phyloP scores from a whole-genome alignment of 2,888 invertebrate genomes.

The Ptychoptera contaminata region DNA sequence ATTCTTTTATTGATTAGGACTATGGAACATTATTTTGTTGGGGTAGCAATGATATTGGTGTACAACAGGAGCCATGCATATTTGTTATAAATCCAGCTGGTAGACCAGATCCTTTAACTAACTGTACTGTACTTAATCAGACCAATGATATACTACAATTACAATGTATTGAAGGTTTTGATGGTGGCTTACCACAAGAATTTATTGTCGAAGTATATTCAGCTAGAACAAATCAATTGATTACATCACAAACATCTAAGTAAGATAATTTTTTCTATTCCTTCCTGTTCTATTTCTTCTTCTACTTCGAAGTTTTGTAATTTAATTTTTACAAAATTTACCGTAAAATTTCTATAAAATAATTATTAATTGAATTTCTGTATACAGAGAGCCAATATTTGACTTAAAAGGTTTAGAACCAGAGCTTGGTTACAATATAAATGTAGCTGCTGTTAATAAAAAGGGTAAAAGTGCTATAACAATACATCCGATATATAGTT shows the following conservation, averaged over 20 bases:
- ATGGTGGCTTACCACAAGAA: conserved; percentile 40
- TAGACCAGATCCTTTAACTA: conserved; percentile 49
- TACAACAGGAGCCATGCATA: conserved; percentile 46
- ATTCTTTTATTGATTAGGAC: conserved; percentile 23
- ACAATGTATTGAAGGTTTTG: conserved; percentile 51
- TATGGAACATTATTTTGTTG: conserved; percentile 50
- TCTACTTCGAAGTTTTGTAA: background rate
- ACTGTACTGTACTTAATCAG: conserved; percentile 51
- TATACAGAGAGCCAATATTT: conserved; percentile 6
- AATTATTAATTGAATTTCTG: background rate
- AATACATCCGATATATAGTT: conserved; percentile 6
- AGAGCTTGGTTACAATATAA: conserved; percentile 8
- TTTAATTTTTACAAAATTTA: too few species aligned
- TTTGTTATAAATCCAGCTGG: conserved; percentile 51
- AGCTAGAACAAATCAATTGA: conserved; percentile 1
- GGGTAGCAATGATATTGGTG: conserved; percentile 46
- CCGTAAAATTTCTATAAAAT: background rate
- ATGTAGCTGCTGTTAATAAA: conserved; percentile 7
- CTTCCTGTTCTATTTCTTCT: too few species aligned
- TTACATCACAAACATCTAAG: background rate
- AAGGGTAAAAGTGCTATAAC: conserved; percentile 7
- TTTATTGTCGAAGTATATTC: conserved; percentile 3
- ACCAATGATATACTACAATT: conserved; percentile 48
- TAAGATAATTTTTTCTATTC: conserved; percentile 5
- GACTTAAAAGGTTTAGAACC: conserved; percentile 7